Evolutionary conservation across 2,113 vertebrate species (phyloP), one percentile per base, ranked within the genome.

Genomic region (Cottus gobio): DNA sequence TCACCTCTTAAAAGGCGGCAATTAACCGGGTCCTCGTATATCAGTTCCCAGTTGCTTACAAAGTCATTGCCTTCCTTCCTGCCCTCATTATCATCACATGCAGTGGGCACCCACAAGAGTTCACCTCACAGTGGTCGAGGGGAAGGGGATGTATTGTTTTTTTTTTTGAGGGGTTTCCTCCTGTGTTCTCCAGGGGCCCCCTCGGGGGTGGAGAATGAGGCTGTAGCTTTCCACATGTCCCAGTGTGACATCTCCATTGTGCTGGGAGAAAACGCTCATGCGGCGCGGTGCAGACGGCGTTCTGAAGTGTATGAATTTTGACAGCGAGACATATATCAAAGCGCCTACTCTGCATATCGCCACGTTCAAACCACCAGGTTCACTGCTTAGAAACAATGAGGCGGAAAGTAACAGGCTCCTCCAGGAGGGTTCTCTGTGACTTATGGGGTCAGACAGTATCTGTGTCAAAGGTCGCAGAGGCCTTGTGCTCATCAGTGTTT

Each of bases 11-110:
- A 87, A 84, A 81, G 80, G 74, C 37, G 57, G 78, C 87, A 90
- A 89, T 93, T 94, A 93, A 91, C 90, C 67, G 18, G 68, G 36
- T 60, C 63, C 70, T 86, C 85, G 79, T 92, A 90, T 80, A 91
- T 93, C 93, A 94, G 79, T 44, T 80, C 71, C 70, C 46, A 60
- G 72, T 87, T 90, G 88, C 90, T 93, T 92, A 90, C 77, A 84
- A 77, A 86, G 85, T 85, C 89, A 88, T 82, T 82, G 89, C 84
- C 81, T 87, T 90, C 89, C 84, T 88, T 91, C 86, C 87, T 61
- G 70, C 75, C 78, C 74, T 89, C 84, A 87, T 92, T 91, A 84
- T 83, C 83, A 62, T 85, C 75, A 74, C 82, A 81, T 80, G 67
- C 80, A 88, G 77, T 31, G 22, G 50, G 73, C 71, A 77, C 50